Evolutionary conservation across 2,888 invertebrate species (phyloP), one percentile per base, ranked within the genome.

Genomic region (Mythimna lalbum): DNA sequence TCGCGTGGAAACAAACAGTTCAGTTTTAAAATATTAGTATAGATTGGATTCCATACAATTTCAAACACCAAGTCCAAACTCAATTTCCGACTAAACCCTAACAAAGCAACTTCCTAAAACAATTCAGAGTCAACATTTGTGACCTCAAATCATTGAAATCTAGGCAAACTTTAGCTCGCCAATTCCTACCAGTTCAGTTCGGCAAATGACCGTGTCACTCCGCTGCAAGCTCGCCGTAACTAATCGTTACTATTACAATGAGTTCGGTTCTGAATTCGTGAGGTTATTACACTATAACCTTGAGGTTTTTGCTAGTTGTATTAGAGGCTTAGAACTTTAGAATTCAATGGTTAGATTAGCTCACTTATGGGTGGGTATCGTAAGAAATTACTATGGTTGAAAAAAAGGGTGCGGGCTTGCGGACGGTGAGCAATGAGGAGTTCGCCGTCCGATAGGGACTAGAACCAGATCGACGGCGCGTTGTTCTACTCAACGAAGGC

Each of bases 281-380:
- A 21, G 57, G 78, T 84, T 80, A 66, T 65, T 84, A 78, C 52
- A 62, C 82, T 68, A 33, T 74, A 52, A 74, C 82, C 80, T 84
- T 82, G 82, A 69, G 49, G 82, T 83, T 83, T 78, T 75, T 82
- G 62, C 61, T 39, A 23, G 50, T 12, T 23, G 17, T 60, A 59
- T 5, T 10, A 50, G 47, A 55, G 49, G 49, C 19, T 70, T 62
- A 23, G 36, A 62, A 57, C 50, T 61, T 56, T 47, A 33, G 10
- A 33, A 55, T 55, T 55, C 1, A 3, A 31, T 55, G 31, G 9
- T 31, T 19, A 55, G n/a, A 50, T 21, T 21, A 50, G 12, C 50
- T n/a, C 2, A 12, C 31, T 31, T 55, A 33, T n/a, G 10, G 23
- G 23, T 52, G 23, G 23, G 5, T 14, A 17, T 52, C 47, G 47